Evolutionary conservation across 2,888 invertebrate genomes (phyloP), one percentile per base, ranked within the genome.

Genomic region (Torymus texanus): DNA sequence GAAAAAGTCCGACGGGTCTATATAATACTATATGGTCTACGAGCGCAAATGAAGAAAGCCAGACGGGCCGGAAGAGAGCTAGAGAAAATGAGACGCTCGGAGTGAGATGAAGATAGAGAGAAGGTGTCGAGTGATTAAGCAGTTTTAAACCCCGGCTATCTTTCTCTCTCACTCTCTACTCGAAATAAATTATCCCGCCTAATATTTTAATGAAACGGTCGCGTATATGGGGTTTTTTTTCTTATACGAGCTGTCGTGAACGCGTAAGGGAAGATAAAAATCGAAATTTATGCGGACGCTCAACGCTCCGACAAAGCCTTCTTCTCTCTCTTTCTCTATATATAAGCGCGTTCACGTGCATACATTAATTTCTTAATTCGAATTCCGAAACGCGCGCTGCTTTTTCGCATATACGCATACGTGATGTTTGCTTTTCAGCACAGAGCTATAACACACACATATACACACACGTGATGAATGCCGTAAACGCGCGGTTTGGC

Each of bases 41-140:
- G 51, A 55, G 58, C 16, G 13, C 16, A 56, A 72, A 63, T 53
- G 62, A 50, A 78, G 13, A 66, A 41, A 41, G 41, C 41, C 41
- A 41, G 41, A 41, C 41, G 41, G 10, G 41, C 41, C 56, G 66
- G 65, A 65, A 51, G 14, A 51, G 14, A 67, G 24, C 29, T 11
- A 50, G 29, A 68, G 61, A 62, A 41, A 55, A 12, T 24, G 24
- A 41, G 55, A 41, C 4, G 29, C 11, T 56, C 11, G n/a, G 50
- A 21, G 55, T 29, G 12, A 14, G 50, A 56, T 61, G 14, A 51
- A 68, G 56, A 18, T 50, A 24, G 2, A n/a, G 16, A 41, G 62
- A 10, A 70, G 78, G 78, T 74, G 81, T 56, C 70, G 74, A 81
- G 76, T 76, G 78, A 81, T 81, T 78, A 79, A 81, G 78, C 73